These are phyloP conservation scores for Leptura quadrifasciata DNA, from an alignment of 2,888 invertebrate species.

Conservation along the genomic window DNA sequence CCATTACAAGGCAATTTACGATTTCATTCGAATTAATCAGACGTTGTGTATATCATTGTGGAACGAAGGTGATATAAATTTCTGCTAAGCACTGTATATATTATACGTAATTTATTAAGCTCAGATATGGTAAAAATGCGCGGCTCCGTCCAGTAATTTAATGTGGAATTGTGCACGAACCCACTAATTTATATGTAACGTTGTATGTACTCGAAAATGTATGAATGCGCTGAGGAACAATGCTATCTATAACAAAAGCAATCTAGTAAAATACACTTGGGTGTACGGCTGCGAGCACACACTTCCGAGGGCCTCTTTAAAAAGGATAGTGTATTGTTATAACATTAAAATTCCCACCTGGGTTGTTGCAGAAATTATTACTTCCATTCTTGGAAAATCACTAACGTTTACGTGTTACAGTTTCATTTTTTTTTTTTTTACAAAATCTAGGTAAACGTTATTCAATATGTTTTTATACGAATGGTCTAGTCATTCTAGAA, in stretches of 20 bases:
- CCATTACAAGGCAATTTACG: slow-evolving; percentile 6
- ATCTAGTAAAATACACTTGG: slow-evolving; percentile 36
- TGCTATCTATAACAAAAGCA: slow-evolving; percentile 36
- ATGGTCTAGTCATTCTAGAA: too few species aligned
- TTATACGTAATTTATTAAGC: slow-evolving; percentile 24
- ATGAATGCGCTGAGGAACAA: slow-evolving; percentile 36
- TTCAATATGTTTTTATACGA: too few species aligned
- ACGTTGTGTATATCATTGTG: slow-evolving; percentile 1
- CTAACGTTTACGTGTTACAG: too few species aligned
- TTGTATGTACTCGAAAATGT: slow-evolving; percentile 32
- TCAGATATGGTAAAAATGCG: slow-evolving; percentile 31
- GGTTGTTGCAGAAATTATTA: not conserved
- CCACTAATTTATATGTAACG: slow-evolving; percentile 38
- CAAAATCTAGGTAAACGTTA: too few species aligned
- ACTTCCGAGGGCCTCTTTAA: slow-evolving; percentile 15
- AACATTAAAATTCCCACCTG: not conserved
- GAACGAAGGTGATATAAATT: slow-evolving; percentile 9
- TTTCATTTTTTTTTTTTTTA: too few species aligned
- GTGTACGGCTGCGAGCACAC: not conserved
- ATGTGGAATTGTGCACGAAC: slow-evolving; percentile 23
- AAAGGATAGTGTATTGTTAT: slow-evolving; percentile 13
- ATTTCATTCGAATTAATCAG: slow-evolving; percentile 23
- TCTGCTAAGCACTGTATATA: slow-evolving; percentile 10
- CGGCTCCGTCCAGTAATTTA: slow-evolving; percentile 24
- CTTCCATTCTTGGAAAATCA: not conserved